Conservation (phyloP, 2,888 invertebrate species). For the Epistrophe grossulariae region DNA sequence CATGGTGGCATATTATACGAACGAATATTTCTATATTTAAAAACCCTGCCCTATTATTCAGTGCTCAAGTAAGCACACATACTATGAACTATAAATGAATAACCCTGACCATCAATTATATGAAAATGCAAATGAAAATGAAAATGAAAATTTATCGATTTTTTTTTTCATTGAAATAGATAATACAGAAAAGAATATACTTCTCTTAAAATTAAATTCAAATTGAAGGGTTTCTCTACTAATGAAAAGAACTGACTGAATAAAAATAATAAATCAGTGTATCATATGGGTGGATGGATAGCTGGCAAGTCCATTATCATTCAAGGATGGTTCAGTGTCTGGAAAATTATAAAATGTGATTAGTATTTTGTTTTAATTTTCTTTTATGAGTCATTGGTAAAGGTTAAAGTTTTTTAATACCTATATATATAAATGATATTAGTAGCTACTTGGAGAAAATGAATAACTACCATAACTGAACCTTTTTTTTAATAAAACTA, state of each 20-base stretch:
- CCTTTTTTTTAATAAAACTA: too few relatives aligned
- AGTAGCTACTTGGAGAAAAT: too few relatives aligned
- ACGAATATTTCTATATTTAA: too few relatives aligned
- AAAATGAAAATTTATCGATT: constrained; percentile 67
- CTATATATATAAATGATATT: too few relatives aligned
- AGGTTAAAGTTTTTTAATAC: too few relatives aligned
- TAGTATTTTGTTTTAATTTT: too few relatives aligned
- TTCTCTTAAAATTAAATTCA: background rate
- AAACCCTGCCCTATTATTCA: background rate
- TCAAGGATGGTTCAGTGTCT: constrained; percentile 15
- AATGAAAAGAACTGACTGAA: background rate
- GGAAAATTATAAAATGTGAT: constrained; percentile 1
- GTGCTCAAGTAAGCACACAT: background rate
- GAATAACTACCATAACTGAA: too few relatives aligned
- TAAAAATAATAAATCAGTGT: background rate
- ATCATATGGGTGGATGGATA: too few relatives aligned
- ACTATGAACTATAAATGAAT: background rate
- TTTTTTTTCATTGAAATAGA: constrained; percentile 36
- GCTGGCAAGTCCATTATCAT: background rate
- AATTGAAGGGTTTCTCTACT: constrained; percentile 20
- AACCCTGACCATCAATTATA: constrained; percentile 72
- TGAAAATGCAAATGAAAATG: constrained; percentile 56
- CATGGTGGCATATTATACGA: too few relatives aligned
- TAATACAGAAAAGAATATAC: background rate
- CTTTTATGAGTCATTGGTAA: too few relatives aligned